Evolutionary conservation across 2,888 invertebrate genomes (phyloP).

Genomic region (Gibbula magus): DNA sequence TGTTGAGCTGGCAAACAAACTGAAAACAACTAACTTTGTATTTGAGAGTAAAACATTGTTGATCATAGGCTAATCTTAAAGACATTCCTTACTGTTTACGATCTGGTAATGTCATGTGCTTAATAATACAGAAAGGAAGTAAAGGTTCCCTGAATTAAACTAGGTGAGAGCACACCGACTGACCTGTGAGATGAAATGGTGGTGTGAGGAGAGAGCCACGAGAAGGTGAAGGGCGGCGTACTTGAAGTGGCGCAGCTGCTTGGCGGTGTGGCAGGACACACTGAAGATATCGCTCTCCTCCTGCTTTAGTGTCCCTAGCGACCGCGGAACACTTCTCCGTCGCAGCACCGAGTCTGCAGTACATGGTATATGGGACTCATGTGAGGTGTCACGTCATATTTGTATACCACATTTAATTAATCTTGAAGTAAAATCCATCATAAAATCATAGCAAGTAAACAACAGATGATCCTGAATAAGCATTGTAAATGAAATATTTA

Average conservation of each 20-base stretch:
- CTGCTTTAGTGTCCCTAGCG: constrained; percentile 47
- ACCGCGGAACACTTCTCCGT: constrained; percentile 24
- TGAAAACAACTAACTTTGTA: no score
- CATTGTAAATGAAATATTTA: no score
- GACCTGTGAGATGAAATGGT: constrained; percentile 82
- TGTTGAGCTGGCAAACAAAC: no score
- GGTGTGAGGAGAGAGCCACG: constrained; percentile 82
- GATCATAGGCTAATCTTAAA: no score
- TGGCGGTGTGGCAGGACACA: constrained; percentile 79
- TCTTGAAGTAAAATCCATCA: no score
- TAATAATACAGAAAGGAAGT: neutral
- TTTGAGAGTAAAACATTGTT: no score
- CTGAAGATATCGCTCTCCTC: constrained; percentile 62
- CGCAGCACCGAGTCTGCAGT: neutral
- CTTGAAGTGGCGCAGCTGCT: constrained; percentile 89
- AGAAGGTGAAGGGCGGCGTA: constrained; percentile 86
- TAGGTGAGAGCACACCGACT: constrained; percentile 16
- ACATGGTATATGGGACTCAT: no score
- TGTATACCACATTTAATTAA: no score
- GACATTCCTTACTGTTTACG: neutral
- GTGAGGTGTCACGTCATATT: no score
- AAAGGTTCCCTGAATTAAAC: neutral
- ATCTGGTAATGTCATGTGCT: neutral
- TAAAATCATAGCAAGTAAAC: no score
- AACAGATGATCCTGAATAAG: no score